phyloP scores from a whole-genome alignment of 2,797 vertebrate species.

The Acanthis flammea region DNA sequence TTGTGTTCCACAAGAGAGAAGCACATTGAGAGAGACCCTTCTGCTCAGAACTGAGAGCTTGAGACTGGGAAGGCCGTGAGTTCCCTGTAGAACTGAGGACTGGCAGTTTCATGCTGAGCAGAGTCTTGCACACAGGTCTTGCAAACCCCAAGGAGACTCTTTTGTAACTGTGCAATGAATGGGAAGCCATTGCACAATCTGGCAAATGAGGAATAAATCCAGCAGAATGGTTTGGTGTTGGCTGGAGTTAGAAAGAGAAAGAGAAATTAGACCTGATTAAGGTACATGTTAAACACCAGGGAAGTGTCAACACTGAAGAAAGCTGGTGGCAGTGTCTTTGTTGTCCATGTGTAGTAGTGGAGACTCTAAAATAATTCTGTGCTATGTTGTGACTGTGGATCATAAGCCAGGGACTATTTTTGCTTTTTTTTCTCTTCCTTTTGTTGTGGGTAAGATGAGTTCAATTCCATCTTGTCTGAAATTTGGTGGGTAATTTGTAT shows the following conservation, averaged over 20 bases:
- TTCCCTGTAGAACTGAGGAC: neutral
- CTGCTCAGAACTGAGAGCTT: neutral
- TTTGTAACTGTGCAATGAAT: neutral
- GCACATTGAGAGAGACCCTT: neutral
- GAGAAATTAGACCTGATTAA: neutral
- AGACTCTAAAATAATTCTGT: neutral
- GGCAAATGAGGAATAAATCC: neutral
- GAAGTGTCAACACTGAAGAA: neutral
- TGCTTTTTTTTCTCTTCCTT: neutral
- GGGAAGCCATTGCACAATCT: neutral
- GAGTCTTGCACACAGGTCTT: neutral
- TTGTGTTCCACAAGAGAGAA: neutral
- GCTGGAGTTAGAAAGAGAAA: neutral
- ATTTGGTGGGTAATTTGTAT: neutral
- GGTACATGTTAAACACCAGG: neutral
- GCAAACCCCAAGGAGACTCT: neutral
- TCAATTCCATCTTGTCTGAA: neutral
- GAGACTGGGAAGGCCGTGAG: accelerated
- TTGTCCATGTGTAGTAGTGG: neutral
- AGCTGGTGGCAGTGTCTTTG: neutral
- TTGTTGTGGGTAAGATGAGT: neutral
- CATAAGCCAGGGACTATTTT: neutral
- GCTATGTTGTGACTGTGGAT: accelerated
- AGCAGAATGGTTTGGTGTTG: neutral
- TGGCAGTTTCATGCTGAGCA: neutral